Evolutionary conservation across 2,888 invertebrate species (phyloP), one percentile per base, ranked within the genome.

Genomic region (Ophonus ardosiacus): DNA sequence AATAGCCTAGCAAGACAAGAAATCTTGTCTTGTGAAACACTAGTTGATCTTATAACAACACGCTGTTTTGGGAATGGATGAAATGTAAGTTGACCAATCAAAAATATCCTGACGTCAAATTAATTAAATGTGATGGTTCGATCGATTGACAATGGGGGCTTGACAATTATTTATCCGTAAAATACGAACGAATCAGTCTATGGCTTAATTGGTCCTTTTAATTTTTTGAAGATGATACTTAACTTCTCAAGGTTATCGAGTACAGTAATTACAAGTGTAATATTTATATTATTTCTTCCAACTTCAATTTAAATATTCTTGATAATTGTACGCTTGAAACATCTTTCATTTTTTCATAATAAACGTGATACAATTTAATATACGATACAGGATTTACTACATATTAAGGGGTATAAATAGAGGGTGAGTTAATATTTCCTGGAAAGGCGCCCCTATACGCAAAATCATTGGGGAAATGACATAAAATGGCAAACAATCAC

Each of bases 201-300:
- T 43, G 68, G 43, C 71, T 51, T 43, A 74, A 74, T 74, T 74
- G 71, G 13, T 43, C 18, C 8, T 7, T 18, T 74, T 40, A 43
- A 74, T 74, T 18, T 74, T 74, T 43, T 18, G 43, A 51, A 40
- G 71, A 74, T 21, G 71, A 18, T 17, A 17, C 15, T 74, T 31
- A 31, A 6, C 31, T 31, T 31, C 31, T 24, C 71, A 74, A 74
- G 71, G 71, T 43, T 10, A 74, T 43, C 40, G 4, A 74, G 40
- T 43, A 51, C 15, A 10, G 17, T 51, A 74, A 38, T 68, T 68
- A 68, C 15, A 68, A 40, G 31, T 31, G 38, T 71, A 43, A 43
- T 71, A 40, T 74, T 74, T 74, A 74, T 74, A 43, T 74, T 74
- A 74, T 74, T 74, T 43, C 71, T 74, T 43, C 0, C 71, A 43